A percentile compares a stretch with the other conserved stretches of the same genome.
Conservation (phyloP, 1,140 invertebrate genomes). For the Drosophila punjabiensis region DNA sequence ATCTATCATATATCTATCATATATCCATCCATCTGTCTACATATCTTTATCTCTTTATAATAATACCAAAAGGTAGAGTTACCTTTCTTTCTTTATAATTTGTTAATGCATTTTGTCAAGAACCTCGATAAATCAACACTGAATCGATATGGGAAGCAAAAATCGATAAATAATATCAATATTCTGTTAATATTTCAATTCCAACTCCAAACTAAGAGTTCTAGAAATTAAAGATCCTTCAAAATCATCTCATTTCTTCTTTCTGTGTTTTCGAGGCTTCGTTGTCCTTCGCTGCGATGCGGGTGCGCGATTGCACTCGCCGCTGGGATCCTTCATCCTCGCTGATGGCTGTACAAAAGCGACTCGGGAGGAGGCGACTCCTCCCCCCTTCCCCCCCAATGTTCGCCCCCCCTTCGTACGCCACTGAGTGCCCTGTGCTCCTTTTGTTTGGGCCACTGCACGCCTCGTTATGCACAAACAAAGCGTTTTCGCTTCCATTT, state of each 20-base stretch:
- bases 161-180: too few relatives aligned
- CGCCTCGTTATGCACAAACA: slow-evolving; percentile 81
- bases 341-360: slow-evolving; percentile 25
- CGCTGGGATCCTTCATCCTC: slow-evolving; percentile 26
- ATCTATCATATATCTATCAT: too few relatives aligned
- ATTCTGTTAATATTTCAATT: too few relatives aligned
- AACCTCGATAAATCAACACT: too few relatives aligned
- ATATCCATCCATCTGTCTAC: too few relatives aligned
- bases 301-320: slow-evolving; percentile 35
- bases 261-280: neutral
- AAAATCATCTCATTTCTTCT: neutral
- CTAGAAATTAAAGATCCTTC: too few relatives aligned
- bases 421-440: slow-evolving; percentile 24
- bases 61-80: too few relatives aligned
- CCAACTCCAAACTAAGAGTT: neutral
- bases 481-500: slow-evolving; percentile 76
- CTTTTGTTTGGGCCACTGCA: slow-evolving; percentile 74
- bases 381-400: too few relatives aligned
- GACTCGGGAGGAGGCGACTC: neutral
- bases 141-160: too few relatives aligned
- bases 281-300: slow-evolving; percentile 34
- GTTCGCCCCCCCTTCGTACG: neutral
- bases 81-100: too few relatives aligned
- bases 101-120: too few relatives aligned
- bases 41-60: too few relatives aligned